A percentile compares a stretch with the other conserved stretches of the same genome.
Evolutionary conservation across 2,888 invertebrate genomes (phyloP).

Genomic region (Nomada flava): DNA sequence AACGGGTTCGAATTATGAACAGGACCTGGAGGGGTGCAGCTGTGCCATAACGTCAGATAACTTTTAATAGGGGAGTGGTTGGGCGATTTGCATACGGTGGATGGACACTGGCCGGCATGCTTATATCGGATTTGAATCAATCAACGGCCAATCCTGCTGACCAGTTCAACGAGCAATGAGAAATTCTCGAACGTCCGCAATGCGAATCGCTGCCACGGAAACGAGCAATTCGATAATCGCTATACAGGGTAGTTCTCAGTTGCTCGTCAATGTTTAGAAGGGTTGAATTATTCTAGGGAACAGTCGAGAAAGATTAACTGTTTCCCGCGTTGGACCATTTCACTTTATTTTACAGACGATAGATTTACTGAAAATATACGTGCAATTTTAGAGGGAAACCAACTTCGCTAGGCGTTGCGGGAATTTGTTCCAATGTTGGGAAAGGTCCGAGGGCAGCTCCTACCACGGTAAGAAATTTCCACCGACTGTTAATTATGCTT

Average conservation of each 20-base stretch:
- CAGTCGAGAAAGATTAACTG: no score
- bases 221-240: slow-evolving; percentile 13
- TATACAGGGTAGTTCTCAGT: background rate
- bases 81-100: slow-evolving; percentile 71
- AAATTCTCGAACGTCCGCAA: slow-evolving; percentile 46
- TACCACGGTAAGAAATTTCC: slow-evolving; percentile 44
- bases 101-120: slow-evolving; percentile 75
- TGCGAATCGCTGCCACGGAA: slow-evolving; percentile 41
- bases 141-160: slow-evolving; percentile 24
- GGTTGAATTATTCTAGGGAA: background rate
- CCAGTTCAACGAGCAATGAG: slow-evolving; percentile 62
- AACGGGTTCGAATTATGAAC: slow-evolving; percentile 3
- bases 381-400: slow-evolving; percentile 25
- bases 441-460: background rate
- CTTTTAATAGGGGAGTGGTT: slow-evolving; percentile 58
- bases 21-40: slow-evolving; percentile 45
- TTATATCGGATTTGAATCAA: slow-evolving; percentile 76
- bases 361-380: background rate
- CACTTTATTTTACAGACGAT: no score
- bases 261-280: background rate
- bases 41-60: slow-evolving; percentile 47
- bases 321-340: no score
- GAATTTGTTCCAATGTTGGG: slow-evolving; percentile 21
- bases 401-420: background rate
- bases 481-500: background rate